A percentile compares a stretch with the other conserved stretches of the same genome.
Evolutionary conservation across 2,113 vertebrate species (phyloP).

Genomic region (Oplegnathus fasciatus): DNA sequence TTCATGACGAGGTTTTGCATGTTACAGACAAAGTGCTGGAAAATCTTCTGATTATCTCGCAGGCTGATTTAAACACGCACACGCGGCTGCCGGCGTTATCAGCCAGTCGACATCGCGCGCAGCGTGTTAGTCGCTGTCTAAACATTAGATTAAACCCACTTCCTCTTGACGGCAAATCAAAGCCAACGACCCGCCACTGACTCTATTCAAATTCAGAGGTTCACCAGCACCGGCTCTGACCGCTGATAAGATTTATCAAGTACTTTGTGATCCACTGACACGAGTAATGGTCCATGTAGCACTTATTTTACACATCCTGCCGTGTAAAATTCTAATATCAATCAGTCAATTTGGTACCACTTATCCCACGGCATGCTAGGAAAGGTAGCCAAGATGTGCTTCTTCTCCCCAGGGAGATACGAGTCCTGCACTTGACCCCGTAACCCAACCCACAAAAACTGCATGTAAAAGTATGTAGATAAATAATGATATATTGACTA

Average conservation of each 20-base stretch:
- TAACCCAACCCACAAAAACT: neutral
- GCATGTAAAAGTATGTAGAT: neutral
- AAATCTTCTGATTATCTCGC: slow-evolving; percentile 25
- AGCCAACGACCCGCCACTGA: neutral
- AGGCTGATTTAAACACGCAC: slow-evolving; percentile 10
- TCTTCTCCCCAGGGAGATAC: too few species aligned
- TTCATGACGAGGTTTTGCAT: slow-evolving; percentile 39
- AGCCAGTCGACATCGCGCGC: neutral
- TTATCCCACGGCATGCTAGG: neutral
- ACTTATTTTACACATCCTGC: slow-evolving; percentile 11
- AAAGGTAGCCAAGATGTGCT: neutral
- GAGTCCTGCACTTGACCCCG: neutral
- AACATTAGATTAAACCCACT: slow-evolving; percentile 59
- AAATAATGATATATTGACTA: too few species aligned
- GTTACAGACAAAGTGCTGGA: slow-evolving; percentile 25
- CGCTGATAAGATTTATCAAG: slow-evolving; percentile 28
- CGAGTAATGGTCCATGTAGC: slow-evolving; percentile 17
- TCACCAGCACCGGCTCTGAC: slow-evolving; percentile 2
- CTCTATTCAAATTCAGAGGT: slow-evolving; percentile 39
- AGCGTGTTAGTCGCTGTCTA: slow-evolving; percentile 17
- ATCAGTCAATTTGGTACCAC: neutral
- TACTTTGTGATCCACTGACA: slow-evolving; percentile 3
- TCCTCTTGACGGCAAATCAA: slow-evolving; percentile 58
- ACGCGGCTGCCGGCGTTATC: slow-evolving; percentile 18
- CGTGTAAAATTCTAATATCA: neutral